Conservation (phyloP, 2,113 vertebrate genomes). For the Vombatus ursinus region DNA sequence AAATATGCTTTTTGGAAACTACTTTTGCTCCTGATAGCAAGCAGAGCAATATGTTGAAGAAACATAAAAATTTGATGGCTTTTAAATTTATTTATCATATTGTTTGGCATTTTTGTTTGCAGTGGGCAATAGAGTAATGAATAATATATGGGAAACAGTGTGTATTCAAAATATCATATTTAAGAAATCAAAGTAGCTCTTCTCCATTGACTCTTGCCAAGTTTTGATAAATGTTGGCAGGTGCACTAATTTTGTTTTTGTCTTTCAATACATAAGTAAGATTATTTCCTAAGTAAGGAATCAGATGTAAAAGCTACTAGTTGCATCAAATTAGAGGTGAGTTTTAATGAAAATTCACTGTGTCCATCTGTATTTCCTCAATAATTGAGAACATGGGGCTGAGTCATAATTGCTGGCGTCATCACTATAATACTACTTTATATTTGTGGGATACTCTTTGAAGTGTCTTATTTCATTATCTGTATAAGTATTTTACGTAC, state of each 20-base stretch:
- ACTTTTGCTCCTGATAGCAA: neutral
- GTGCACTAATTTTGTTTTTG: neutral
- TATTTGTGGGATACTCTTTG: neutral
- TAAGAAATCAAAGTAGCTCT: neutral
- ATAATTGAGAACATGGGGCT: neutral
- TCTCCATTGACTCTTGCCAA: neutral
- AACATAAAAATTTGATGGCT: neutral
- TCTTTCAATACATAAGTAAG: neutral
- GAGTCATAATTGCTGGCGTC: neutral
- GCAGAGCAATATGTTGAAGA: rapidly evolving
- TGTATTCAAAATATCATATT: neutral
- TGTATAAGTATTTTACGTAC: neutral
- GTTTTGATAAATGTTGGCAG: neutral
- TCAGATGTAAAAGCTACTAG: neutral
- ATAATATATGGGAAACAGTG: neutral
- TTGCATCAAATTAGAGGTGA: neutral
- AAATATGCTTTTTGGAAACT: neutral
- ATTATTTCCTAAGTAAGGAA: neutral
- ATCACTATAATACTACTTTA: neutral
- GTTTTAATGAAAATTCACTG: conserved; percentile 28
- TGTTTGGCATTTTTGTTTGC: neutral
- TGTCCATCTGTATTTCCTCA: neutral
- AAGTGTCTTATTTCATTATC: neutral
- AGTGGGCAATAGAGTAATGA: neutral
- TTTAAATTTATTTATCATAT: neutral